These are phyloP conservation scores for Podarcis cretensis DNA, from an alignment of 2,113 vertebrate species.

Conservation along the genomic window DNA sequence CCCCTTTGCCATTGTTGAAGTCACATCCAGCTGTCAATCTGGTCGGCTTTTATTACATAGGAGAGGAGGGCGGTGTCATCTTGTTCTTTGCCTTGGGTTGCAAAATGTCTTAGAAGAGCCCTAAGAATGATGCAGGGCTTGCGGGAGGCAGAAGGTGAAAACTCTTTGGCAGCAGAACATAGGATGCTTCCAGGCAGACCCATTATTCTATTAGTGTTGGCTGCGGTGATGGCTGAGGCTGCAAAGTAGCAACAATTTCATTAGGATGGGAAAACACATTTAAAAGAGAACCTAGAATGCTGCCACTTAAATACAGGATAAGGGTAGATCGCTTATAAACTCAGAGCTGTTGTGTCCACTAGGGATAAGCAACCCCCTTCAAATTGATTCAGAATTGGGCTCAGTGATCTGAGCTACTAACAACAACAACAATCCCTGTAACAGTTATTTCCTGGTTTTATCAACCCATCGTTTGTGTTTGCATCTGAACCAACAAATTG, in stretches of 20 bases:
- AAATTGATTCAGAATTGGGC: not conserved
- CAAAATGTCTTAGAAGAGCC: too few relatives aligned
- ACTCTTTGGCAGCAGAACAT: not conserved
- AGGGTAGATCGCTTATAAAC: not conserved
- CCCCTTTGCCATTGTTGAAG: too few relatives aligned
- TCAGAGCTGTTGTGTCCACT: not conserved
- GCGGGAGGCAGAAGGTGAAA: not conserved
- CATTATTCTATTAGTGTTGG: not conserved
- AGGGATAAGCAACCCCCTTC: not conserved
- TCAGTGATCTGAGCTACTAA: not conserved
- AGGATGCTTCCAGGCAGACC: not conserved
- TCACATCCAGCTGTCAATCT: too few relatives aligned
- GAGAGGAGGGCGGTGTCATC: too few relatives aligned
- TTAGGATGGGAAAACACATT: not conserved
- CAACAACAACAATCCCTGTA: too few relatives aligned
- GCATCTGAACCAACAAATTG: too few relatives aligned
- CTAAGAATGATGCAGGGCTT: too few relatives aligned
- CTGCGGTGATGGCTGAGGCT: not conserved
- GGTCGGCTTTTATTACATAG: too few relatives aligned
- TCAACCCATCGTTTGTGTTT: too few relatives aligned
- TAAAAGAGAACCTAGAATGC: not conserved
- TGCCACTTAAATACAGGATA: not conserved
- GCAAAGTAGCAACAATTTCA: conserved; percentile 18
- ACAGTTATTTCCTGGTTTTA: too few relatives aligned
- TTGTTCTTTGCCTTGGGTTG: too few relatives aligned